Evolutionary conservation across 2,888 invertebrate species (phyloP).

Genomic region (Lapara coniferarum): DNA sequence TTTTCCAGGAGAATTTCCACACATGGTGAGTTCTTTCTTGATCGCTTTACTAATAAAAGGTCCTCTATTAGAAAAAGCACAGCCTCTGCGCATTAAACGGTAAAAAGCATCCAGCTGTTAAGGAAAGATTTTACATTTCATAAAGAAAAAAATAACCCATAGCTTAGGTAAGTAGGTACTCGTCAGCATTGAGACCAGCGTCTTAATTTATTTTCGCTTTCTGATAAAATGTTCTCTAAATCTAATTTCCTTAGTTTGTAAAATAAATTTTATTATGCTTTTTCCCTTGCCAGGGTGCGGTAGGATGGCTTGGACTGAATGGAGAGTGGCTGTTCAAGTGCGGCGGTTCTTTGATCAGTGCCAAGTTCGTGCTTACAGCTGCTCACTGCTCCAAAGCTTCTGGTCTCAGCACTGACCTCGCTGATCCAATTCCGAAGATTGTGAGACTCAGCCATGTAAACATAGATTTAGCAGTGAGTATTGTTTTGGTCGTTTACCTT

Average conservation of each 20-base stretch:
- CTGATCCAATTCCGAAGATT: slow-evolving; percentile 52
- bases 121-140: too few species aligned
- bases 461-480: slow-evolving; percentile 40
- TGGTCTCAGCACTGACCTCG: slow-evolving; percentile 42
- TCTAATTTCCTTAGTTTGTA: too few species aligned
- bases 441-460: slow-evolving; percentile 56
- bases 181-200: too few species aligned
- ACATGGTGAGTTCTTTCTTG: slow-evolving; percentile 24
- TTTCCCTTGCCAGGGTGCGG: slow-evolving; percentile 53
- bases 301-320: slow-evolving; percentile 56
- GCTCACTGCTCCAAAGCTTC: slow-evolving; percentile 84
- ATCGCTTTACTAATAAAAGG: too few species aligned
- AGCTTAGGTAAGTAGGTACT: too few species aligned
- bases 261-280: too few species aligned
- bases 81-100: too few species aligned
- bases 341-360: slow-evolving; percentile 86
- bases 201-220: too few species aligned
- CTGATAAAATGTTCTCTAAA: too few species aligned
- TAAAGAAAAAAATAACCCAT: too few species aligned
- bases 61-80: too few species aligned
- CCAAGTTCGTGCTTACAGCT: slow-evolving; percentile 86
- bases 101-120: too few species aligned
- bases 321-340: slow-evolving; percentile 75
- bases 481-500: background rate
- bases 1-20: slow-evolving; percentile 25